phyloP scores from a whole-genome alignment of 2,113 vertebrate genomes.

The Strix uralensis region DNA sequence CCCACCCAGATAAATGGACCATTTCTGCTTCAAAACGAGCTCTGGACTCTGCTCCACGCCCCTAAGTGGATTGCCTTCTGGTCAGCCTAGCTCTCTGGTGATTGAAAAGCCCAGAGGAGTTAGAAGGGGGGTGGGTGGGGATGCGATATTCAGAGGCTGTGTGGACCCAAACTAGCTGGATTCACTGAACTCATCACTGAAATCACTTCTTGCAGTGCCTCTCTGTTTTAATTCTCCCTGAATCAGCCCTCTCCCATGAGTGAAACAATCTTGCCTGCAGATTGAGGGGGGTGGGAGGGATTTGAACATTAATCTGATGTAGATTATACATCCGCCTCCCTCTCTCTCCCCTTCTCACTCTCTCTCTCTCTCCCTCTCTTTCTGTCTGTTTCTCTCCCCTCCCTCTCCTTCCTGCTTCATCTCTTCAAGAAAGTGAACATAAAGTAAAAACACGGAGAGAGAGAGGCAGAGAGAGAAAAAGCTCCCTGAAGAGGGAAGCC shows the following conservation, averaged over 20 bases:
- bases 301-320: slow-evolving; percentile 77
- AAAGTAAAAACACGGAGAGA: slow-evolving; percentile 71
- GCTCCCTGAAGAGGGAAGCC: slow-evolving; percentile 61
- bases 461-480: slow-evolving; percentile 58
- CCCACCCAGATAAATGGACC: slow-evolving; percentile 27
- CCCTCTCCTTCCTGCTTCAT: slow-evolving; percentile 69
- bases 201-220: slow-evolving; percentile 68
- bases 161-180: slow-evolving; percentile 70
- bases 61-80: slow-evolving; percentile 65
- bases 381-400: slow-evolving; percentile 65
- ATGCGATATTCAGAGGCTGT: slow-evolving; percentile 40
- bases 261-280: slow-evolving; percentile 70
- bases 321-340: slow-evolving; percentile 74
- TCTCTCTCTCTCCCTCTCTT: slow-evolving; percentile 71
- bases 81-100: background rate
- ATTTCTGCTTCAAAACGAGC: background rate
- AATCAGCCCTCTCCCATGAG: slow-evolving; percentile 68
- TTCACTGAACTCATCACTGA: slow-evolving; percentile 65
- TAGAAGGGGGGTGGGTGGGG: slow-evolving; percentile 6
- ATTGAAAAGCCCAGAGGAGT: background rate
- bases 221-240: slow-evolving; percentile 76
- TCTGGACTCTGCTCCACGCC: slow-evolving; percentile 18
- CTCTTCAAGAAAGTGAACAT: slow-evolving; percentile 77
- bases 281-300: slow-evolving; percentile 73
- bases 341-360: slow-evolving; percentile 69